Percentiles rank a stretch among this genome's conserved stretches.
These are phyloP conservation scores for Apis cerana DNA, from an alignment of 1,140 invertebrate genomes.

Conservation along the genomic window DNA sequence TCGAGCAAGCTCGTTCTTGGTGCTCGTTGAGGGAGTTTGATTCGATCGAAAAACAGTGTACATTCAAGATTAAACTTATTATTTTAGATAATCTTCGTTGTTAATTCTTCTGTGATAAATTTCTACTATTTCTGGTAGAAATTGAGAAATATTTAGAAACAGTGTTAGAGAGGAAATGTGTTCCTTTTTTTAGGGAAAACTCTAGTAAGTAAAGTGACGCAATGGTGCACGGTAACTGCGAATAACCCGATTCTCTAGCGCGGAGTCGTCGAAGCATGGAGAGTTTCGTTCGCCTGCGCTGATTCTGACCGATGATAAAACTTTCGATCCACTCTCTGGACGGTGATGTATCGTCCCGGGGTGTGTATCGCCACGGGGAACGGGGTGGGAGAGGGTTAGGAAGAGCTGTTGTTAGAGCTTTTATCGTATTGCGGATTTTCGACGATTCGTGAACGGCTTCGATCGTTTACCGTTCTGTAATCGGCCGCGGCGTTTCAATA, in stretches of 20 bases:
- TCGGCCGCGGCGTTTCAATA: slow-evolving; percentile 5
- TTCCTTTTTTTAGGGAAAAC: no score
- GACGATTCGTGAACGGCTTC: slow-evolving; percentile 7
- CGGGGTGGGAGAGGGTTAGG: neutral
- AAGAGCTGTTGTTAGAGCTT: neutral
- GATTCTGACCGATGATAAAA: slow-evolving; percentile 19
- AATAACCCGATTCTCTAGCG: neutral
- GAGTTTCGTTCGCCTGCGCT: neutral
- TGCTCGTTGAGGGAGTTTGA: slow-evolving; percentile 18
- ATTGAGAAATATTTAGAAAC: no score
- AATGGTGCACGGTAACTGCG: neutral
- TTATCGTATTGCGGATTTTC: slow-evolving; percentile 28
- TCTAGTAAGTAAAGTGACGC: no score
- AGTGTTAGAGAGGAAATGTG: no score
- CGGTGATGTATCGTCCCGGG: neutral
- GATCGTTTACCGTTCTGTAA: slow-evolving; percentile 4
- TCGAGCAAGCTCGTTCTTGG: slow-evolving; percentile 39
- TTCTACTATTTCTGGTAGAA: no score
- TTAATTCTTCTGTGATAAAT: no score
- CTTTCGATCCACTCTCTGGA: slow-evolving; percentile 2
- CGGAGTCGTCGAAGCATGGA: no score
- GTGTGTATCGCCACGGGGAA: neutral
- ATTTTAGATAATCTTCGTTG: no score
- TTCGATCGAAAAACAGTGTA: no score
- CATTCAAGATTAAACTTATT: no score